Evolutionary conservation across 2,888 invertebrate species (phyloP).

Genomic region (Drosophila subsilvestris): DNA sequence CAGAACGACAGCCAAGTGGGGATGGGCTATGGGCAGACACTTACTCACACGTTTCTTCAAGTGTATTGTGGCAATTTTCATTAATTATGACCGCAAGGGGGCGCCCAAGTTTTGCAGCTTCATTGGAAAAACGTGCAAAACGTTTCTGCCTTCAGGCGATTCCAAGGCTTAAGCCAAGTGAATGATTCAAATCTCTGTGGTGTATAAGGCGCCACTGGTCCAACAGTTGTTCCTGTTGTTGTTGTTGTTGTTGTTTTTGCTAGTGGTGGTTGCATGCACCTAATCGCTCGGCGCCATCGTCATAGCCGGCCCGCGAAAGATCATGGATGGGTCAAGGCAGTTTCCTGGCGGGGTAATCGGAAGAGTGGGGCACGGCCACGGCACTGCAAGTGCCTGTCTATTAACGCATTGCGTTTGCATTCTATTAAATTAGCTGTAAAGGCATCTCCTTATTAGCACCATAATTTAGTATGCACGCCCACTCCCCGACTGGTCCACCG

Average conservation of each 20-base stretch:
- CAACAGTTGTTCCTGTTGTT: constrained; percentile 14
- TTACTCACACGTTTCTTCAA: constrained; percentile 22
- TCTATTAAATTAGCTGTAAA: constrained; percentile 55
- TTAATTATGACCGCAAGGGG: constrained; percentile 72
- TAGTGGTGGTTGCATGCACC: constrained; percentile 68
- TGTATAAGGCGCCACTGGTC: constrained; percentile 67
- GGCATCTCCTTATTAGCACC: constrained; percentile 72
- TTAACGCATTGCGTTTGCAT: constrained; percentile 74
- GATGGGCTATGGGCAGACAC: not conserved
- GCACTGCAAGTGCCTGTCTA: constrained; percentile 52
- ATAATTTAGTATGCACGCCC: constrained; percentile 75
- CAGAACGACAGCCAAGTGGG: not conserved
- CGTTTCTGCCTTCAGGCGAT: constrained; percentile 58
- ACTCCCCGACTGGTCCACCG: constrained; percentile 37
- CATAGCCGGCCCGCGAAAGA: constrained; percentile 36
- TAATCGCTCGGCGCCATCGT: constrained; percentile 75
- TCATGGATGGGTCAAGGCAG: constrained; percentile 70
- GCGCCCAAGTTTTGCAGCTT: constrained; percentile 55
- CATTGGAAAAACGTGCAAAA: constrained; percentile 80
- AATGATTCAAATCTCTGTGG: constrained; percentile 69
- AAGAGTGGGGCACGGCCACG: not conserved
- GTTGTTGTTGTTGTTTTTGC: constrained; percentile 38
- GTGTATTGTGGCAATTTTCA: constrained; percentile 66
- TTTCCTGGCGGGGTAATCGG: constrained; percentile 18
- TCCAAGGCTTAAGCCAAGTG: constrained; percentile 65